Percentiles rank a stretch among this genome's conserved stretches.
These are phyloP conservation scores for Manacus vitellinus DNA, from an alignment of 2,113 vertebrate species.

Conservation along the genomic window DNA sequence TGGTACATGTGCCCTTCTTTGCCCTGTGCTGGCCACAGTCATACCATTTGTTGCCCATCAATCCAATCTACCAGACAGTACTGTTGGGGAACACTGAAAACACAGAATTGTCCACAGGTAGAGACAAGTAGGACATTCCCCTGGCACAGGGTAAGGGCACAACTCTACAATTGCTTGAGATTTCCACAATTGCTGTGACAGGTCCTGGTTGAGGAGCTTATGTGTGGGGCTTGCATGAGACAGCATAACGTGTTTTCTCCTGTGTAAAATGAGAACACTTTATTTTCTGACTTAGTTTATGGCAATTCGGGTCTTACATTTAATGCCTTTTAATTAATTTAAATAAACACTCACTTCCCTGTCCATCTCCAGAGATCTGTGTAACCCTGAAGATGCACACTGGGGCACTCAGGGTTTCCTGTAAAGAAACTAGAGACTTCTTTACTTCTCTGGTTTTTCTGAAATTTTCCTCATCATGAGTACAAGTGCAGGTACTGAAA, in stretches of 20 bases:
- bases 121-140: rapidly evolving
- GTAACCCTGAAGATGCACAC: neutral
- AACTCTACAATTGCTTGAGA: neutral
- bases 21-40: neutral
- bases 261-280: neutral
- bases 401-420: neutral
- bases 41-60: neutral
- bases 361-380: neutral
- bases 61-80: neutral
- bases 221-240: neutral
- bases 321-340: neutral
- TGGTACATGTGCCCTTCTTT: neutral
- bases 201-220: neutral
- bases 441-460: neutral
- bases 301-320: neutral
- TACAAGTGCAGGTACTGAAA: neutral
- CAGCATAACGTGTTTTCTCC: neutral
- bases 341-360: neutral
- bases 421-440: neutral
- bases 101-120: neutral
- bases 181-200: neutral
- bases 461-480: neutral
- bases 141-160: neutral
- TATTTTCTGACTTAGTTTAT: neutral
- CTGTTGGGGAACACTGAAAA: rapidly evolving